A percentile compares a stretch with the other conserved stretches of the same genome.
Evolutionary conservation across 2,888 invertebrate species (phyloP).

Genomic region (Polymixis lichenea): DNA sequence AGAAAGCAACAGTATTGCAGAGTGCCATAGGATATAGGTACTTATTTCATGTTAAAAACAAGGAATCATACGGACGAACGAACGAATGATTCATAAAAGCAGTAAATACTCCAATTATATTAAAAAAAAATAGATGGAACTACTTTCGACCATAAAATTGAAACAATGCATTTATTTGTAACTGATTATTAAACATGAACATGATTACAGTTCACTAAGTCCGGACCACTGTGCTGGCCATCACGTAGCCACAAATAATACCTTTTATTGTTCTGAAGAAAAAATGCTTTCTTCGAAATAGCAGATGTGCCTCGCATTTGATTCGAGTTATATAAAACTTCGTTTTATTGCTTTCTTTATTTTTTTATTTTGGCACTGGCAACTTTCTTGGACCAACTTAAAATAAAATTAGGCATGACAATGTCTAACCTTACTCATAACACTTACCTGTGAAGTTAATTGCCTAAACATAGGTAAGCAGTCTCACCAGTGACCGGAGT

Average conservation of each 20-base stretch:
- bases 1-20: neutral
- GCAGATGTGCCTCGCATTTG: conserved; percentile 24
- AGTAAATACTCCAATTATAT: neutral
- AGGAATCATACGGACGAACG: neutral
- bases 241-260: conserved; percentile 69
- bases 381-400: neutral
- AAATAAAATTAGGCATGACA: neutral
- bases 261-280: conserved; percentile 53
- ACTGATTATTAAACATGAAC: conserved; percentile 50
- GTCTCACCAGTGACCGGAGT: no score
- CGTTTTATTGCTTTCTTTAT: neutral
- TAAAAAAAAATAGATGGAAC: neutral
- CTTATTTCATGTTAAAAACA: neutral
- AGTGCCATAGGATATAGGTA: neutral
- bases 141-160: conserved; percentile 24
- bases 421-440: neutral
- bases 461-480: neutral
- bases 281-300: conserved; percentile 43
- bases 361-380: conserved; percentile 20
- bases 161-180: conserved; percentile 26
- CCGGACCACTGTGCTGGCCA: conserved; percentile 60
- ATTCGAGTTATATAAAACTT: conserved; percentile 14
- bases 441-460: no score
- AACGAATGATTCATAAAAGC: neutral
- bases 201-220: conserved; percentile 52